Conservation (phyloP, 1,140 invertebrate genomes). For the Charaxes varanes region DNA sequence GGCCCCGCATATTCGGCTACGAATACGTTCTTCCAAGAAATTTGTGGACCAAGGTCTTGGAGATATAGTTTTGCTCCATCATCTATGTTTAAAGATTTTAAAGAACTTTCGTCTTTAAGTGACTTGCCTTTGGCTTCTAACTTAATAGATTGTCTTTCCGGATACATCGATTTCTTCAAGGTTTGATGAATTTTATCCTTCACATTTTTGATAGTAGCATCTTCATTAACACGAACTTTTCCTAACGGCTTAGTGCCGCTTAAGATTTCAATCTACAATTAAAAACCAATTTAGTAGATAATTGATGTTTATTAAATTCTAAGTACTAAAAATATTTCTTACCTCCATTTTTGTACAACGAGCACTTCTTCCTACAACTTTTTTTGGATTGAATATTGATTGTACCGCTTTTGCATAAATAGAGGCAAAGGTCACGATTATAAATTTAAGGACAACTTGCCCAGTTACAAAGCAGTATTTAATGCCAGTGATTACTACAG, state of each 20-base stretch:
- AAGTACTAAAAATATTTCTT: slow-evolving; percentile 12
- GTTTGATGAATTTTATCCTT: slow-evolving; percentile 82
- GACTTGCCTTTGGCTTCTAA: slow-evolving; percentile 86
- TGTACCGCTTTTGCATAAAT: slow-evolving; percentile 7
- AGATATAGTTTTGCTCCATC: slow-evolving; percentile 82
- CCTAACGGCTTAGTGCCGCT: slow-evolving; percentile 77
- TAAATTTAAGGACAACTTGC: slow-evolving; percentile 1
- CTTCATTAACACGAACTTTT: slow-evolving; percentile 71
- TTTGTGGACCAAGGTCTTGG: slow-evolving; percentile 97
- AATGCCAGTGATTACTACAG: too few species aligned
- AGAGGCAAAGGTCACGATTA: slow-evolving; percentile 22
- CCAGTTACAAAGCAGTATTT: too few species aligned
- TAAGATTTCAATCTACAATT: slow-evolving; percentile 76
- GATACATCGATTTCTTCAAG: slow-evolving; percentile 81
- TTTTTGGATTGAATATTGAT: slow-evolving; percentile 7
- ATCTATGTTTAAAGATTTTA: slow-evolving; percentile 78
- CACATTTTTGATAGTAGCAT: slow-evolving; percentile 82
- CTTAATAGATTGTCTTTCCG: slow-evolving; percentile 89
- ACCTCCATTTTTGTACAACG: slow-evolving; percentile 27
- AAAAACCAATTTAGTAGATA: slow-evolving; percentile 10
- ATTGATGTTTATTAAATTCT: slow-evolving; percentile 6
- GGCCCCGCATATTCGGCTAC: slow-evolving; percentile 97
- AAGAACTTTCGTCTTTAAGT: slow-evolving; percentile 80
- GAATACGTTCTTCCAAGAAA: slow-evolving; percentile 99
- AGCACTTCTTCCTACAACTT: background rate